phyloP scores from a whole-genome alignment of 2,888 invertebrate species.

The Nebria salina region DNA sequence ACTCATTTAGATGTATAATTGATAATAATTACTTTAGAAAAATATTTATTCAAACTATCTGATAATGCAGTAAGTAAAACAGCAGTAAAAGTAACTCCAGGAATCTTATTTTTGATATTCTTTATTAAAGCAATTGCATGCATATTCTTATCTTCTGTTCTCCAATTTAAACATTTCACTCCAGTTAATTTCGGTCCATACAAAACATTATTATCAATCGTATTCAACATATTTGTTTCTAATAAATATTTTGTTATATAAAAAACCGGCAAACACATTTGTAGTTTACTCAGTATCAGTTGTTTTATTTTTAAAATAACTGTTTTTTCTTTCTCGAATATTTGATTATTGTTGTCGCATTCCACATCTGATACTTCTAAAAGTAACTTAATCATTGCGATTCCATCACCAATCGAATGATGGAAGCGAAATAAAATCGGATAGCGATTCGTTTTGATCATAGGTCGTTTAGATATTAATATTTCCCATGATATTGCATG shows the following conservation, averaged over 20 bases:
- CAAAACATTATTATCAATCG: slow-evolving; percentile 61
- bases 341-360: slow-evolving; percentile 58
- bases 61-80: slow-evolving; percentile 48
- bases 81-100: slow-evolving; percentile 48
- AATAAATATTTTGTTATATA: slow-evolving; percentile 60
- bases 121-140: slow-evolving; percentile 41
- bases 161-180: slow-evolving; percentile 62
- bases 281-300: slow-evolving; percentile 59
- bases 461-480: slow-evolving; percentile 58
- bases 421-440: slow-evolving; percentile 38
- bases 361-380: slow-evolving; percentile 37
- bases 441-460: slow-evolving; percentile 48
- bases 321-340: slow-evolving; percentile 61
- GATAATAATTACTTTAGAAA: slow-evolving; percentile 55
- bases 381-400: slow-evolving; percentile 47
- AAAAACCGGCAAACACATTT: slow-evolving; percentile 64
- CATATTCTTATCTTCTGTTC: slow-evolving; percentile 27
- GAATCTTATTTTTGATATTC: slow-evolving; percentile 45
- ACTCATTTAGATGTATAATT: not conserved
- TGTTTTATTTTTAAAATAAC: slow-evolving; percentile 52
- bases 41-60: slow-evolving; percentile 46
- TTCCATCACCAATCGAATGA: slow-evolving; percentile 54
- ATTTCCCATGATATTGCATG: slow-evolving; percentile 67
- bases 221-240: slow-evolving; percentile 57
- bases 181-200: slow-evolving; percentile 63